Base-by-base conservation (phyloP, 2,797 vertebrate species). In the Malacoraja senta region DNA sequence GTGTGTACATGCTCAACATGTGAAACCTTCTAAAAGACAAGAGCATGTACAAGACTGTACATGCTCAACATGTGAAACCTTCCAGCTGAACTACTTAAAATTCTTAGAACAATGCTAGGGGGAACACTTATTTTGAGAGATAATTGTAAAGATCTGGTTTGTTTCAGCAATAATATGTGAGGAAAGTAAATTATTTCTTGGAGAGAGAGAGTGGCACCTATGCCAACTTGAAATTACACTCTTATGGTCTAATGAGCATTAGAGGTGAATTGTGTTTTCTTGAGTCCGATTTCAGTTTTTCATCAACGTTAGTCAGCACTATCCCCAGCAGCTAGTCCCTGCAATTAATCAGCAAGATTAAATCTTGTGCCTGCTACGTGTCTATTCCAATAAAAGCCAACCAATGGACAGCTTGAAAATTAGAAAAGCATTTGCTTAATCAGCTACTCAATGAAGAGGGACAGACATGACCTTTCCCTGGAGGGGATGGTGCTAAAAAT, bases 81-180 rank as follows among this genome's bases (percentile, higher is more conserved):
- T 29, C 29, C 32, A 63, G n/a, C 19, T 13, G 68, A 71, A 71
- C 17, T 19, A 65, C 29, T 65, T 32, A 19, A 15, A 63, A n/a
- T 86, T 65, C 29, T 65, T 19, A 15, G 58, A 86, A 86, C n/a
- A 86, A 63, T 65, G 7, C 63, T 58, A 6, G 63, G 58, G 61
- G 26, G 6, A 63, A 19, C 29, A 65, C 12, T 65, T 63, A n/a
- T 53, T 63, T 86, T n/a, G 44, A 86, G 29, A 32, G 12, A 63
- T 86, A 86, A 86, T 86, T 65, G 58, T 63, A 65, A 86, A 86
- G 63, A 86, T 58, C 83, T 86, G 63, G 63, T 86, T 63, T 63
- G 83, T 86, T 63, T 86, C 83, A 65, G 83, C 17, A 58, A 61
- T 86, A 86, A 86, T 19, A 32, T 8, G 58, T 15, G 83, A 86